Evolutionary conservation across 1,140 invertebrate genomes (phyloP).

Genomic region (Medauroidea extradentata): DNA sequence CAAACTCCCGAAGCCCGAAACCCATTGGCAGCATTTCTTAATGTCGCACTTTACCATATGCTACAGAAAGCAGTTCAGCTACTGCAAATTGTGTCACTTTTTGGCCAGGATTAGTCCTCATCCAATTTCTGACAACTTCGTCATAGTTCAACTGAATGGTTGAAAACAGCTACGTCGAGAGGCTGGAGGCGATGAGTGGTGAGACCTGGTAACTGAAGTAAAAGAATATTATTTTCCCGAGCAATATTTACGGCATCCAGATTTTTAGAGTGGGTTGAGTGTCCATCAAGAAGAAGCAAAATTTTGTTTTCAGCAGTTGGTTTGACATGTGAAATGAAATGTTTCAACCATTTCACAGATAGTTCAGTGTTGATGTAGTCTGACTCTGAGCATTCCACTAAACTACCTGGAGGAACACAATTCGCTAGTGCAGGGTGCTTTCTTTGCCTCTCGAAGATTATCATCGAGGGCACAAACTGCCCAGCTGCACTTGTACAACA

Average conservation of each 20-base stretch:
- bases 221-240: too few species aligned
- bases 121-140: background rate
- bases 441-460: constrained; percentile 24
- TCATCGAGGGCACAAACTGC: too few species aligned
- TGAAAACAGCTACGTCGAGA: constrained; percentile 36
- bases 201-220: constrained; percentile 21
- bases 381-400: too few species aligned
- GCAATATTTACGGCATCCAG: background rate
- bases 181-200: too few species aligned
- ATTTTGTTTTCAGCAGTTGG: too few species aligned
- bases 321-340: too few species aligned
- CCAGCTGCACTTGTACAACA: constrained; percentile 27
- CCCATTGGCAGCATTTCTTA: constrained; percentile 33
- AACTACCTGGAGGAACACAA: constrained; percentile 2
- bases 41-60: constrained; percentile 36
- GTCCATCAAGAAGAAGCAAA: too few species aligned
- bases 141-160: constrained; percentile 26
- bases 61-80: constrained; percentile 28
- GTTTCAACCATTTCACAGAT: too few species aligned
- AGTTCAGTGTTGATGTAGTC: constrained; percentile 31
- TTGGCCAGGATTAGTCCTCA: constrained; percentile 13
- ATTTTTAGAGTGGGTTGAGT: constrained; percentile 23
- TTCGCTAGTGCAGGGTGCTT: background rate
- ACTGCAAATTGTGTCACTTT: constrained; percentile 29
- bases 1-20: constrained; percentile 41